These are phyloP conservation scores for Luscinia megarhynchos DNA, from an alignment of 2,797 vertebrate species.

Conservation along the genomic window DNA sequence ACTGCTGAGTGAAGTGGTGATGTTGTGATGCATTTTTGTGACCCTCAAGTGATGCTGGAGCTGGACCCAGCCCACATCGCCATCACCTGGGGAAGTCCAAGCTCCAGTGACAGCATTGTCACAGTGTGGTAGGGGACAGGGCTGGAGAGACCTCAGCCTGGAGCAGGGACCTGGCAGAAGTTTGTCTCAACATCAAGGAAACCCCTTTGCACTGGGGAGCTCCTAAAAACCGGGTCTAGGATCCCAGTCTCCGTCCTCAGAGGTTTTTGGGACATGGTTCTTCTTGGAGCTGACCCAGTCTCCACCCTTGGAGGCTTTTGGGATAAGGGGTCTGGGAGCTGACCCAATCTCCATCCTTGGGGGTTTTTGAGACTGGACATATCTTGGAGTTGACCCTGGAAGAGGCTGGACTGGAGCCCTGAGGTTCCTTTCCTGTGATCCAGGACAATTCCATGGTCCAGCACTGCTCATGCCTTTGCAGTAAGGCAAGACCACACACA, in stretches of 20 bases:
- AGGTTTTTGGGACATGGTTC: neutral
- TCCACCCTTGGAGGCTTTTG: neutral
- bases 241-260: neutral
- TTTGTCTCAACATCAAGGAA: neutral
- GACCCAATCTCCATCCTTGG: neutral
- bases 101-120: neutral
- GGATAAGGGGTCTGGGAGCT: neutral
- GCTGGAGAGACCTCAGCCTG: neutral
- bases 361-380: neutral
- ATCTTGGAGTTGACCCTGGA: neutral
- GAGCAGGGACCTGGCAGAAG: neutral
- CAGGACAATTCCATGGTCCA: neutral
- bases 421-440: neutral
- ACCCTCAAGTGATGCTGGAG: neutral
- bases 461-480: neutral
- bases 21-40: accelerated
- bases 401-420: neutral
- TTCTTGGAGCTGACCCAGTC: neutral
- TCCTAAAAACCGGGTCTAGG: neutral
- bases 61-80: neutral
- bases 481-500: neutral
- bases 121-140: neutral
- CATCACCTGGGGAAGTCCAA: accelerated
- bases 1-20: accelerated
- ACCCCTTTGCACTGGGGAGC: neutral